These are phyloP conservation scores for Ochotona curzoniae DNA, from an alignment of 2,113 vertebrate species.

Conservation along the genomic window DNA sequence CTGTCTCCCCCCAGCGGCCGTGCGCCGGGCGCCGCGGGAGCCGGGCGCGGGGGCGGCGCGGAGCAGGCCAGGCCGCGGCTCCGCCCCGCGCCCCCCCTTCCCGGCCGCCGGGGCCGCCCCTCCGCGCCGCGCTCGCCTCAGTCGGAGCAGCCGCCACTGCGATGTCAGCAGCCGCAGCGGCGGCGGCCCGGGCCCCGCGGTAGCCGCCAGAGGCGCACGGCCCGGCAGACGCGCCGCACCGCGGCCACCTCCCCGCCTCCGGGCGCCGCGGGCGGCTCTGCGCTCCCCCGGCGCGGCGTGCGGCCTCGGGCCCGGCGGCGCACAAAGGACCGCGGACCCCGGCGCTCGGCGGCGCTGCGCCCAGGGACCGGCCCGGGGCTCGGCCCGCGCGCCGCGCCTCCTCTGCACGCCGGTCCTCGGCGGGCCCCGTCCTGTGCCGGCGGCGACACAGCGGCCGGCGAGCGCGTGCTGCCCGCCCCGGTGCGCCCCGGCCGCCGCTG, in stretches of 20 bases:
- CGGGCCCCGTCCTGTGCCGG: slow-evolving; percentile 45
- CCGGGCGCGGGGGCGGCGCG: slow-evolving; percentile 49
- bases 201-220: slow-evolving; percentile 55
- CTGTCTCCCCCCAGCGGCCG: slow-evolving; percentile 75
- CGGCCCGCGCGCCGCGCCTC: background rate
- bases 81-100: slow-evolving; percentile 61
- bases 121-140: slow-evolving; percentile 56
- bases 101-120: slow-evolving; percentile 56
- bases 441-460: background rate
- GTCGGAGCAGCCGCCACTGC: slow-evolving; percentile 72
- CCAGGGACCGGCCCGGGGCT: background rate
- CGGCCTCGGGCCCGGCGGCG: slow-evolving; percentile 33
- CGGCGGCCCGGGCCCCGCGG: slow-evolving; percentile 57
- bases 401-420: background rate
- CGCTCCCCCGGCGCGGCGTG: background rate
- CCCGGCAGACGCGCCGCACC: slow-evolving; percentile 25
- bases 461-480: background rate
- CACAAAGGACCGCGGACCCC: slow-evolving; percentile 68
- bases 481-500: slow-evolving; percentile 22
- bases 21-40: slow-evolving; percentile 43
- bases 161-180: slow-evolving; percentile 77
- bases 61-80: slow-evolving; percentile 59
- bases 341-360: background rate
- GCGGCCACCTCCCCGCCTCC: slow-evolving; percentile 45
- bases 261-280: background rate